phyloP scores from a whole-genome alignment of 2,113 vertebrate genomes.

The Laterallus jamaicensis region DNA sequence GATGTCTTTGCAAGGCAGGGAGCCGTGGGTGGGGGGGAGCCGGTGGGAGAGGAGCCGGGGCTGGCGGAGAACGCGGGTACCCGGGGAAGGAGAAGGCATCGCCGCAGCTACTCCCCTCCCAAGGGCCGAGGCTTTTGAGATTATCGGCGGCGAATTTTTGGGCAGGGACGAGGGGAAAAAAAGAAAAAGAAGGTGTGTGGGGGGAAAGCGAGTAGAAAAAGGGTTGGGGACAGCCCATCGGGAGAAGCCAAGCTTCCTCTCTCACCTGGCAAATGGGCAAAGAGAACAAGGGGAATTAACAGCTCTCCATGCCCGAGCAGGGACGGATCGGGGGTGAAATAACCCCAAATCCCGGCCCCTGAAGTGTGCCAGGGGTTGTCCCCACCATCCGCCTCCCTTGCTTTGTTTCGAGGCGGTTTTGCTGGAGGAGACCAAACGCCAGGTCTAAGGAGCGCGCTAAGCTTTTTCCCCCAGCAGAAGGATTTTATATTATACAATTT shows the following conservation, averaged over 20 bases:
- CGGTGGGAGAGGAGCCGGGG: background rate
- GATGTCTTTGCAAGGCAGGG: background rate
- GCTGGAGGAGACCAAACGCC: slow-evolving; percentile 42
- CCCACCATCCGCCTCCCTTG: background rate
- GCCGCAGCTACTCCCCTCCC: background rate
- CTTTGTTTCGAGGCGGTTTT: background rate
- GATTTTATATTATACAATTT: slow-evolving; percentile 75
- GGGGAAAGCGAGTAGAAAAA: background rate
- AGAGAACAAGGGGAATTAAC: background rate
- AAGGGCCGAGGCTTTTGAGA: background rate
- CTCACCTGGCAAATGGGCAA: background rate
- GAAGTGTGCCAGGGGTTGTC: background rate
- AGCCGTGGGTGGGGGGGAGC: background rate
- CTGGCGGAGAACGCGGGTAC: background rate
- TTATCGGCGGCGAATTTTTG: background rate
- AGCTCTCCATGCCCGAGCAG: background rate
- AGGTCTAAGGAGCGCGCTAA: slow-evolving; percentile 35
- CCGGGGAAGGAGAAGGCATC: background rate
- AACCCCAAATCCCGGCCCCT: background rate
- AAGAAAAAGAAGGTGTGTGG: rapidly evolving
- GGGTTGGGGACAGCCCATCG: background rate
- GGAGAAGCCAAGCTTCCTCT: background rate
- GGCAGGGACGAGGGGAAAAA: rapidly evolving
- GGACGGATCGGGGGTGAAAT: background rate
- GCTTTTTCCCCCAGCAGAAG: slow-evolving; percentile 52